Percentiles rank a stretch among this genome's conserved stretches.
These are phyloP conservation scores for Athene cunicularia DNA, from an alignment of 2,113 vertebrate species.

Conservation along the genomic window DNA sequence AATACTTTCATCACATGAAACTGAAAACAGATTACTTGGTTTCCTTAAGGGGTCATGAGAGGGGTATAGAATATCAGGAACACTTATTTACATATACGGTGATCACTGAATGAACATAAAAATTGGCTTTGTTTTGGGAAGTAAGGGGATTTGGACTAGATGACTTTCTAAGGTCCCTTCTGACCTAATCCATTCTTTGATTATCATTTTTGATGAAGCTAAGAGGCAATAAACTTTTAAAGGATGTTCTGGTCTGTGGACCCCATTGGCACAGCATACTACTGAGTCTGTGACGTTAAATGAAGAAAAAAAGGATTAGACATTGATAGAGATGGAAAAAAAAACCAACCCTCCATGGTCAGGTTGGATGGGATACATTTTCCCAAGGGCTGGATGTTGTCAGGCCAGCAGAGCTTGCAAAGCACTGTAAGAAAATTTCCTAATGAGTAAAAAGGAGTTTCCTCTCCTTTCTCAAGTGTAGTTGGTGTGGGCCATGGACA, in stretches of 20 bases:
- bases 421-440: background rate
- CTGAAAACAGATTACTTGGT: background rate
- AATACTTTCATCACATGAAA: background rate
- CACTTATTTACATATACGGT: background rate
- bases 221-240: background rate
- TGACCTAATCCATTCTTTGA: background rate
- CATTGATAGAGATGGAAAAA: background rate
- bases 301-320: background rate
- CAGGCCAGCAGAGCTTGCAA: background rate
- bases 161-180: background rate
- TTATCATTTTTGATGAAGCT: background rate
- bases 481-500: background rate
- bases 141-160: background rate
- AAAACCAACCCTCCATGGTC: accelerated
- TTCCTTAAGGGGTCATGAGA: background rate
- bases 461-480: background rate
- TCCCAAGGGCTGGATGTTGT: background rate
- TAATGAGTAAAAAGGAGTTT: background rate
- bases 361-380: background rate
- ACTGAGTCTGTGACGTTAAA: background rate
- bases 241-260: background rate
- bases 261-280: background rate
- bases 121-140: background rate
- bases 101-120: background rate
- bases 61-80: background rate